These are phyloP conservation scores for Onychomys arenicola DNA, from an alignment of 2,797 vertebrate genomes.

Conservation along the genomic window DNA sequence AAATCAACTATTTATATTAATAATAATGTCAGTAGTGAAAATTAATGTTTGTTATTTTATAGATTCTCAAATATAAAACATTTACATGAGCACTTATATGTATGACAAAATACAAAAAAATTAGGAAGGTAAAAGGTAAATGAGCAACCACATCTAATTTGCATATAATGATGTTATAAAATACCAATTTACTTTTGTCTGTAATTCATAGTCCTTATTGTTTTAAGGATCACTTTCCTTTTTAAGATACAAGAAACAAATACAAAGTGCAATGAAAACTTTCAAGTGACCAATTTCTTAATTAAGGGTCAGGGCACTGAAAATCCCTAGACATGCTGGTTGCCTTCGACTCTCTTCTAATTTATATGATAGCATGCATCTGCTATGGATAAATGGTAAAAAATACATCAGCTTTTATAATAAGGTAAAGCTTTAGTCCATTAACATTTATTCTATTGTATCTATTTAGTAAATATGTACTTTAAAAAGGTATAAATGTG, in stretches of 20 bases:
- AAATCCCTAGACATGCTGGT: neutral
- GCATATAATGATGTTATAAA: slow-evolving; percentile 35
- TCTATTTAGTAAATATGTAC: slow-evolving; percentile 39
- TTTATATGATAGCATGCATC: neutral
- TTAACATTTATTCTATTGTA: neutral
- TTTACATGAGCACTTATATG: neutral
- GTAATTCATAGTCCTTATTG: neutral
- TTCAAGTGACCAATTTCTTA: neutral
- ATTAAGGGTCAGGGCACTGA: neutral
- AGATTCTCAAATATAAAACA: slow-evolving; percentile 42
- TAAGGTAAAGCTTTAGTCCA: slow-evolving; percentile 1
- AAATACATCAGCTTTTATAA: slow-evolving; percentile 15
- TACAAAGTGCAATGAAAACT: neutral
- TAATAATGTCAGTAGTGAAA: slow-evolving; percentile 51
- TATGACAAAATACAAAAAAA: neutral
- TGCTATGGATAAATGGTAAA: slow-evolving; percentile 1
- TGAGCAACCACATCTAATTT: slow-evolving; percentile 21
- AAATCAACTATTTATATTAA: slow-evolving; percentile 25
- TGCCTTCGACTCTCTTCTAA: neutral
- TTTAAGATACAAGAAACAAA: slow-evolving; percentile 6
- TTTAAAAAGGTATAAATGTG: slow-evolving; percentile 28
- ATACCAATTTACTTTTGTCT: neutral
- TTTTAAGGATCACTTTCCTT: slow-evolving; percentile 9
- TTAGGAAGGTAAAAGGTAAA: neutral
- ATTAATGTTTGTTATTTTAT: slow-evolving; percentile 48